Conservation (phyloP, 2,888 invertebrate species). For the Lepidocyrtoides sp. region DNA sequence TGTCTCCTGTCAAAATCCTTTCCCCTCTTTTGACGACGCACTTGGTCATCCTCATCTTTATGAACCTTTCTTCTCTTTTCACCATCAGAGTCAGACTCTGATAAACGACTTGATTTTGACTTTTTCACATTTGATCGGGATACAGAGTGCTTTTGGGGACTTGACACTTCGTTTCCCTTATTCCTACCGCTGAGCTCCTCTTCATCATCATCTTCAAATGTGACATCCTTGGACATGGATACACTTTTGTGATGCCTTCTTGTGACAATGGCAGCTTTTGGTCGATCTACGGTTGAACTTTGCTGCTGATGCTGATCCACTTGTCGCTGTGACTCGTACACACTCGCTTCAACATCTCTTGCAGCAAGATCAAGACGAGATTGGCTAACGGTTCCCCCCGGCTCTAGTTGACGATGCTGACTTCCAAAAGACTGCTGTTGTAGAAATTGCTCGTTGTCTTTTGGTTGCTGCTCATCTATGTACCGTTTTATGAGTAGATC, state of each 20-base stretch:
- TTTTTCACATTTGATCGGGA: slow-evolving; percentile 57
- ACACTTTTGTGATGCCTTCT: slow-evolving; percentile 61
- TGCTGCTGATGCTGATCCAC: slow-evolving; percentile 34
- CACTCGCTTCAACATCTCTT: slow-evolving; percentile 13
- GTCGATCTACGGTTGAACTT: slow-evolving; percentile 64
- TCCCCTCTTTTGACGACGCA: slow-evolving; percentile 3
- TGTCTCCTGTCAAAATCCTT: slow-evolving; percentile 19
- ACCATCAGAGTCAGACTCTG: slow-evolving; percentile 60
- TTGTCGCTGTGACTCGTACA: slow-evolving; percentile 29
- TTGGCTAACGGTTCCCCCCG: slow-evolving; percentile 53
- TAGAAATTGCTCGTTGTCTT: slow-evolving; percentile 57
- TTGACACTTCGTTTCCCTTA: slow-evolving; percentile 25
- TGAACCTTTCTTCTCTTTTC: slow-evolving; percentile 23
- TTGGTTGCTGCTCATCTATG: slow-evolving; percentile 91
- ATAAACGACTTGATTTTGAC: slow-evolving; percentile 35
- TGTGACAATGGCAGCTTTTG: slow-evolving; percentile 76
- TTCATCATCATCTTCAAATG: slow-evolving; percentile 66
- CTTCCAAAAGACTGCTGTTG: slow-evolving; percentile 53
- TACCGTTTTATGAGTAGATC: slow-evolving; percentile 94
- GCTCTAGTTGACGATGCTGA: slow-evolving; percentile 52
- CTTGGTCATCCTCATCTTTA: slow-evolving; percentile 51
- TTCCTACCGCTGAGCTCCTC: slow-evolving; percentile 17
- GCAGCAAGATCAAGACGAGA: slow-evolving; percentile 40
- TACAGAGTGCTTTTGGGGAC: slow-evolving; percentile 15
- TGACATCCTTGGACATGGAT: slow-evolving; percentile 53